A percentile compares a stretch with the other conserved stretches of the same genome.
Evolutionary conservation across 2,797 vertebrate genomes (phyloP).

Genomic region (Saxicola maurus): DNA sequence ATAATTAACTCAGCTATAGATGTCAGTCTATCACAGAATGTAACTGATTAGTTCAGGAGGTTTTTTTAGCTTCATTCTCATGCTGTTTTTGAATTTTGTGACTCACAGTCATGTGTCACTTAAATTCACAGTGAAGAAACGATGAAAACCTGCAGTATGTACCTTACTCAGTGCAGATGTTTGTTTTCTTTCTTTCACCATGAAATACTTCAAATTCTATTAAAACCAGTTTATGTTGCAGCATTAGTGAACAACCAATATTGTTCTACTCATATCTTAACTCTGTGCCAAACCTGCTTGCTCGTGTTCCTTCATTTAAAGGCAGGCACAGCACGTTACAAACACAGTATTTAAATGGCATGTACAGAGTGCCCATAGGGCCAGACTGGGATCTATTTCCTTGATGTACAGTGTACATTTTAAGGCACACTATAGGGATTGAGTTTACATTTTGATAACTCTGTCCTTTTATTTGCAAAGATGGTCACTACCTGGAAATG

Average conservation of each 20-base stretch:
- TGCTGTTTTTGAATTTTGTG: conserved; percentile 23
- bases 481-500: conserved; percentile 61
- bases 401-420: conserved; percentile 68
- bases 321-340: conserved; percentile 50
- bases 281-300: conserved; percentile 26
- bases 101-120: conserved; percentile 59
- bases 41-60: neutral
- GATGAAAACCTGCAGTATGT: conserved; percentile 51
- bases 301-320: neutral
- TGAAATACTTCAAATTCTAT: conserved; percentile 10
- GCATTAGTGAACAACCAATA: conserved; percentile 43
- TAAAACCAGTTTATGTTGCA: conserved; percentile 26
- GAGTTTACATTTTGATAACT: conserved; percentile 59
- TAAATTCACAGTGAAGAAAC: conserved; percentile 67
- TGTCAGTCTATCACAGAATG: conserved; percentile 11
- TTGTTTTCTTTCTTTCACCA: conserved; percentile 13
- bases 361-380: conserved; percentile 56
- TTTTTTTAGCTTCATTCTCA: neutral
- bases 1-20: neutral
- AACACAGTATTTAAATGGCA: conserved; percentile 57
- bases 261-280: conserved; percentile 14
- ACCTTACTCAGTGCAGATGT: conserved; percentile 35
- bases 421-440: conserved; percentile 74
- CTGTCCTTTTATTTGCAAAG: conserved; percentile 63
- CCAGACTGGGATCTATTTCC: conserved; percentile 42